Base-by-base conservation (phyloP, 2,113 vertebrate species). In the Panthera leo region DNA sequence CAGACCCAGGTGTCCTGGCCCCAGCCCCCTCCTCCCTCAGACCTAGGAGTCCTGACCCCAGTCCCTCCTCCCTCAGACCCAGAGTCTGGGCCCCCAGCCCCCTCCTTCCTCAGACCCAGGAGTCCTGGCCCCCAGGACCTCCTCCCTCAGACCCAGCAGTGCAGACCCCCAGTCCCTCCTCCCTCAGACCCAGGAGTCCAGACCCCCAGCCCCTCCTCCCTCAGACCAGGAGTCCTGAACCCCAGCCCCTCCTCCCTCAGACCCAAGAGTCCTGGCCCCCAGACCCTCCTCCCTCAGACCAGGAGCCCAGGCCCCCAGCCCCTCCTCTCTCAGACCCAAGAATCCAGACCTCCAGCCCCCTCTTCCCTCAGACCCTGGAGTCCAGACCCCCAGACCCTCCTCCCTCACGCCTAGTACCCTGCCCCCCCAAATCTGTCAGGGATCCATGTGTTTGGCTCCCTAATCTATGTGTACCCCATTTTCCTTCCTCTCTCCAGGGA, bases 51-150 rank as follows among this genome's bases (percentile, higher is more conserved):
- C 42, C 42, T 1, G 42, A 0, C 42, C 42, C 42, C 31, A n/a
- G 67, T 0, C 3, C 63, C 3, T 29, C 42, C 73, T 39, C 36
- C 45, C 61, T 79, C 58, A 76, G 55, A 55, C 15, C 7, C 34
- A 45, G 55, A 5, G 13, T 3, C 75, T 11, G 0, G 34, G 0
- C 0, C 31, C 58, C 23, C 25, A 9, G 8, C 13, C 36, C 39
- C 39, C 23, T 63, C 39, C 73, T 36, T 36, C 79, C 36, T 27
- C n/a, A 18, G 31, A 39, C 36, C 51, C 65, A 18, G 67, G n/a
- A 0, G 8, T 27, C 9, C 15, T 1, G 39, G 0, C 61, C 48
- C 73, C n/a, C 34, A 10, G 8, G 36, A 36, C 36, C 36, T 34
- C 53, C 53, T 65, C 15, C 79, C 36, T 92, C 65, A n/a, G 6